A percentile compares a stretch with the other conserved stretches of the same genome.
Conservation (phyloP, 2,888 invertebrate species). For the Drosophila maculinotata region DNA sequence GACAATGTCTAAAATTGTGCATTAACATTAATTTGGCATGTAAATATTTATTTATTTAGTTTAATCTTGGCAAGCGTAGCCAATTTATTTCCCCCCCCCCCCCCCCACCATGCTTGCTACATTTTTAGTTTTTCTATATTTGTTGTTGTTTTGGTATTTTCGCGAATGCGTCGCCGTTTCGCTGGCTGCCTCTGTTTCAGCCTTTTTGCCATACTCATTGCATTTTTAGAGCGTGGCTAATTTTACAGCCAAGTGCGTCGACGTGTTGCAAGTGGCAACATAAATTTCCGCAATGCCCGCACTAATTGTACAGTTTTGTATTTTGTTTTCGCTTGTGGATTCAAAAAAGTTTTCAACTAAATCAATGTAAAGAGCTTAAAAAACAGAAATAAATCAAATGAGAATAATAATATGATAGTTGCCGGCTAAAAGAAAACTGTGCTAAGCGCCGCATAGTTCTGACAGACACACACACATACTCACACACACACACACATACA, state of each 20-base stretch:
- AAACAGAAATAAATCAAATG: conserved; percentile 9
- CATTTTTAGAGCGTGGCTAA: conserved; percentile 71
- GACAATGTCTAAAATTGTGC: conserved; percentile 63
- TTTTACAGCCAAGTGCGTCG: conserved; percentile 52
- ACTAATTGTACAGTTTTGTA: conserved; percentile 45
- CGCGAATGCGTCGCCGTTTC: conserved; percentile 50
- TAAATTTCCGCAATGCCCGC: conserved; percentile 47
- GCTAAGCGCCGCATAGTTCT: conserved; percentile 42
- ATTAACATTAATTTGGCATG: conserved; percentile 79
- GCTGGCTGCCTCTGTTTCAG: conserved; percentile 52
- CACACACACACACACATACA: conserved; percentile 17
- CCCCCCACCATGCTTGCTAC: not conserved
- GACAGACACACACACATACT: conserved; percentile 28
- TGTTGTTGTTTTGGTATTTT: conserved; percentile 25
- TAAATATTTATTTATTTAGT: conserved; percentile 80
- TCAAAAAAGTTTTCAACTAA: conserved; percentile 35
- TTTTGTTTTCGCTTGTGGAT: not conserved
- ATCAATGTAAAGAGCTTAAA: conserved; percentile 52
- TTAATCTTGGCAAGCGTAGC: conserved; percentile 55
- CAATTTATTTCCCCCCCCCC: conserved; percentile 14
- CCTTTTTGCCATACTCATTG: conserved; percentile 31
- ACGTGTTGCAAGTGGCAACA: conserved; percentile 46
- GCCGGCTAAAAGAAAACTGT: conserved; percentile 19
- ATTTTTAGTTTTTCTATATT: conserved; percentile 23
- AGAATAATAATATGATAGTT: conserved; percentile 8